These are phyloP conservation scores for Rhombomys opimus DNA, from an alignment of 2,113 vertebrate species.

Conservation along the genomic window DNA sequence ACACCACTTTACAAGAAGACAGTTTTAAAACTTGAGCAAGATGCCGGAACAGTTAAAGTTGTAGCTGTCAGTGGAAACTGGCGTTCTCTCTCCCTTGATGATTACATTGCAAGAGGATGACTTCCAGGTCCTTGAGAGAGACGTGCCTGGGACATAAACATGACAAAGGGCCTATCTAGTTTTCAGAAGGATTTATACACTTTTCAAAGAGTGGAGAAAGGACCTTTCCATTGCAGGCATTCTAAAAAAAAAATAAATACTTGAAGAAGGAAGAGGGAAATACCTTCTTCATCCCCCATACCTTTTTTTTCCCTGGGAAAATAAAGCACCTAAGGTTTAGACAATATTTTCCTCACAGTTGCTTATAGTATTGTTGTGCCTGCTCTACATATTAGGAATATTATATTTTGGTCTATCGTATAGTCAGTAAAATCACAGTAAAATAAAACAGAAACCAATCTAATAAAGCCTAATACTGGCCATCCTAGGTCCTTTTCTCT, in stretches of 20 bases:
- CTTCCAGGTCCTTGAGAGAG: constrained; percentile 56
- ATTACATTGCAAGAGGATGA: constrained; percentile 57
- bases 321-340: constrained; percentile 9
- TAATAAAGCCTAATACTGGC: not conserved
- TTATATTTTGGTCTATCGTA: not conserved
- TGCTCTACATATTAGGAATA: not conserved
- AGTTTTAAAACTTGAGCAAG: constrained; percentile 11
- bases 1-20: not conserved
- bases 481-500: not conserved
- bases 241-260: constrained; percentile 51
- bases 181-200: constrained; percentile 66
- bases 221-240: not conserved
- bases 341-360: not conserved
- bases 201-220: constrained; percentile 55
- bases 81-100: not conserved
- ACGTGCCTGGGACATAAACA: constrained; percentile 17
- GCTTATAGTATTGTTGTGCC: not conserved
- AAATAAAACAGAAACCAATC: constrained; percentile 31
- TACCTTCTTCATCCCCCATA: not conserved
- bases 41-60: not conserved
- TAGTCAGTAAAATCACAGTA: not conserved
- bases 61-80: not conserved
- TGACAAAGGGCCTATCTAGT: constrained; percentile 45
- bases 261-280: not conserved
- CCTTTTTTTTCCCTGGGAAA: not conserved